These are phyloP conservation scores for Chondrosia reniformis DNA, from an alignment of 37 sponge, comb jelly and placozoan species.

Conservation along the genomic window DNA sequence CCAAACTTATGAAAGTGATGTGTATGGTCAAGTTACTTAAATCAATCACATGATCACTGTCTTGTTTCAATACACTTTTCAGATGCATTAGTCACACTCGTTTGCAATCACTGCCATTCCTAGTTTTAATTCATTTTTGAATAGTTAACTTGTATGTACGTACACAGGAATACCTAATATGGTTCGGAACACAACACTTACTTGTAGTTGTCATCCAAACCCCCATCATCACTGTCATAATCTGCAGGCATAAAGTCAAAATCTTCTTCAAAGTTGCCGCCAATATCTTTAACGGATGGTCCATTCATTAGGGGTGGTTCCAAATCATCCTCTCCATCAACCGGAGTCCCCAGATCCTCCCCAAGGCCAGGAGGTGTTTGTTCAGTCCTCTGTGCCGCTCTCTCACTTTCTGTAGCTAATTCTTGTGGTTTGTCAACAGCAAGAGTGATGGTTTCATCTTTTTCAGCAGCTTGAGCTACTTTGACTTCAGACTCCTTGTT, in stretches of 20 bases:
- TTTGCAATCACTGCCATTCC: too few species aligned
- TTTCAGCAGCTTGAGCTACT: neutral
- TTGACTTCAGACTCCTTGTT: neutral
- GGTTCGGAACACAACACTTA: neutral
- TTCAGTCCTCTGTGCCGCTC: neutral
- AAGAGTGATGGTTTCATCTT: neutral
- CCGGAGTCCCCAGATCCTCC: neutral
- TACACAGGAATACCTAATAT: neutral
- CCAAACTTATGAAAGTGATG: too few species aligned
- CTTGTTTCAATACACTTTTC: too few species aligned
- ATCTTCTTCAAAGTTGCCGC: neutral
- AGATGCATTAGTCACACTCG: too few species aligned
- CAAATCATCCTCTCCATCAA: neutral
- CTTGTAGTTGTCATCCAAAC: slow-evolving; percentile 18
- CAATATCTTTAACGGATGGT: neutral
- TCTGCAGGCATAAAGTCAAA: too few species aligned
- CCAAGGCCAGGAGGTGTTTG: neutral
- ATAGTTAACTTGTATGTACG: slow-evolving; percentile 20
- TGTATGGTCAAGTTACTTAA: too few species aligned
- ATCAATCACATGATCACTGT: too few species aligned
- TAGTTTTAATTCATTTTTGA: too few species aligned
- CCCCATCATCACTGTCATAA: too few species aligned
- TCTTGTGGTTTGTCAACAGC: neutral
- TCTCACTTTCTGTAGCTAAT: neutral
- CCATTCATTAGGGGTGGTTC: neutral